phyloP scores from a whole-genome alignment of 2,888 invertebrate genomes.

The Temnothorax unifasciatus region DNA sequence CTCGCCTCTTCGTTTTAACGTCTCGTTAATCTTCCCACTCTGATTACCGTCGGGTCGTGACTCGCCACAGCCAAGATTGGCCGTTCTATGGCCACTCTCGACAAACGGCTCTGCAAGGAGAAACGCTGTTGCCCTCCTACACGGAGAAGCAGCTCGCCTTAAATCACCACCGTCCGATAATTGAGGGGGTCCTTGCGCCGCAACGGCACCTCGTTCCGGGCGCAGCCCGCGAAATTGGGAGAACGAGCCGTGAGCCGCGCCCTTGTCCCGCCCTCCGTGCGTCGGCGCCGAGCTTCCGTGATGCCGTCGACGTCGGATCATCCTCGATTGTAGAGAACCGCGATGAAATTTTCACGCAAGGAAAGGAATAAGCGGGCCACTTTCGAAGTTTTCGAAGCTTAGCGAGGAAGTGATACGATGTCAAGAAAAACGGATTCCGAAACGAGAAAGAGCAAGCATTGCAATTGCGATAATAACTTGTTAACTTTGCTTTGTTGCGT shows the following conservation, averaged over 20 bases:
- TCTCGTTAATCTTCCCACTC: slow-evolving; percentile 75
- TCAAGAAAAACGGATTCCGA: neutral
- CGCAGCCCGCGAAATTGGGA: slow-evolving; percentile 82
- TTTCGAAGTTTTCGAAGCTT: neutral
- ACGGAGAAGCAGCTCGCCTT: slow-evolving; percentile 68
- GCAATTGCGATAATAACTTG: neutral
- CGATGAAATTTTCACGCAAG: slow-evolving; percentile 16
- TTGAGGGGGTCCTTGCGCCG: slow-evolving; percentile 80
- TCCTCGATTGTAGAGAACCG: slow-evolving; percentile 18
- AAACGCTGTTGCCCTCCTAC: slow-evolving; percentile 69
- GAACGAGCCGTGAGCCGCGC: slow-evolving; percentile 79
- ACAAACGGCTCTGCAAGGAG: slow-evolving; percentile 54
- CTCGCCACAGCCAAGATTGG: slow-evolving; percentile 56
- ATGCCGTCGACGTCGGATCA: slow-evolving; percentile 63
- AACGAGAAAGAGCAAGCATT: neutral
- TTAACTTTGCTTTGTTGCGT: neutral
- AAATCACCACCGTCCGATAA: slow-evolving; percentile 80
- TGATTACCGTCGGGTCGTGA: slow-evolving; percentile 69
- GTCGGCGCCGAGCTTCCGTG: slow-evolving; percentile 78
- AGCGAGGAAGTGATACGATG: neutral
- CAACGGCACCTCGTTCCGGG: slow-evolving; percentile 81
- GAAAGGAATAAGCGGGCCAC: neutral
- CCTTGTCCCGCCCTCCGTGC: slow-evolving; percentile 79
- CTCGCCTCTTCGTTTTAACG: slow-evolving; percentile 69
- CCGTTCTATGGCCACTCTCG: slow-evolving; percentile 47